Evolutionary conservation across 1,140 invertebrate genomes (phyloP).

Genomic region (Pseudomyrmex sp.): DNA sequence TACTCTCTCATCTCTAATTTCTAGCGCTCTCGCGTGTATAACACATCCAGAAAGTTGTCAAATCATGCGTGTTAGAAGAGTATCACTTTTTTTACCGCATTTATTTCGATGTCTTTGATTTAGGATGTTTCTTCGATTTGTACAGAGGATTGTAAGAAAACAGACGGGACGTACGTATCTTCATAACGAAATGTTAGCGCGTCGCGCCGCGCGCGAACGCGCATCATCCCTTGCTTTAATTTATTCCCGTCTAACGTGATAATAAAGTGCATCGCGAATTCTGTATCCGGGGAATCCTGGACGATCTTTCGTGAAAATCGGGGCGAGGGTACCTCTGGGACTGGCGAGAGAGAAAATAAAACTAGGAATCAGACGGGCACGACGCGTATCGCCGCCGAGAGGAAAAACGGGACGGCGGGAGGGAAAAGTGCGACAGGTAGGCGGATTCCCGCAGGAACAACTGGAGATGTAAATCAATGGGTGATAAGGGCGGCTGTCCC

Average conservation of each 20-base stretch:
- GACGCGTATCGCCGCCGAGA: constrained; percentile 44
- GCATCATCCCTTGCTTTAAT: constrained; percentile 25
- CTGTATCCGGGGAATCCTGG: constrained; percentile 48
- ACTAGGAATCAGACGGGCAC: constrained; percentile 51
- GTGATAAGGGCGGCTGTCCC: constrained; percentile 70
- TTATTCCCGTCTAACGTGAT: constrained; percentile 50
- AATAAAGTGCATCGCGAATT: constrained; percentile 49
- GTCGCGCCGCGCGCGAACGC: constrained; percentile 1
- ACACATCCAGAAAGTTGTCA: not conserved
- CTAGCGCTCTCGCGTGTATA: not conserved
- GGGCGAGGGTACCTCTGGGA: constrained; percentile 23
- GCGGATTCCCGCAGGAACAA: constrained; percentile 73
- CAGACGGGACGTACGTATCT: not conserved
- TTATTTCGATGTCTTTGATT: not conserved
- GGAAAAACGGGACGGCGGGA: constrained; percentile 63
- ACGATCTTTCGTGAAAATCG: constrained; percentile 13
- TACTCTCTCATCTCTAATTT: constrained; percentile 17
- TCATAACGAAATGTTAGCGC: not conserved
- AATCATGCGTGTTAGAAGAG: constrained; percentile 11
- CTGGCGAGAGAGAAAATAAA: constrained; percentile 48
- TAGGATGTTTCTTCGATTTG: constrained; percentile 25
- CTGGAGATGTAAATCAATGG: constrained; percentile 75
- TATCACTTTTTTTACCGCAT: constrained; percentile 1
- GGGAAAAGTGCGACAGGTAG: constrained; percentile 70
- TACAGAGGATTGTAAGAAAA: constrained; percentile 4